Percentiles rank a stretch among this genome's conserved stretches.
Evolutionary conservation across 2,888 invertebrate genomes (phyloP).

Genomic region (Leptinotarsa tumamoca): DNA sequence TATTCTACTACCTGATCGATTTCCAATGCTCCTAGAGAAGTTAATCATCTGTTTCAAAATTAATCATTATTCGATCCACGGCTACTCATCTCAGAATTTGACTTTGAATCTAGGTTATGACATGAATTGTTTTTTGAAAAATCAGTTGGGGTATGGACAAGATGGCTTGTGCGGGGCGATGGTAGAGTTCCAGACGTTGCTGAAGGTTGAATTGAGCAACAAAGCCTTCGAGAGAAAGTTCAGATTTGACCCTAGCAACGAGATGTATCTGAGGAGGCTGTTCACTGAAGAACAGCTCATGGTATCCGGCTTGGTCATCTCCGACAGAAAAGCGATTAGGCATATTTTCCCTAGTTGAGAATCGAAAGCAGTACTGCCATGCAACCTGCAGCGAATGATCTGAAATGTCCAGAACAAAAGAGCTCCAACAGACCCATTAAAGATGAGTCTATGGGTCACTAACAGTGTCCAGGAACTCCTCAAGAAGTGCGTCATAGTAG

Average conservation of each 20-base stretch:
- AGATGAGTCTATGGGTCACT: slow-evolving; percentile 79
- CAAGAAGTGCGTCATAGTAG: slow-evolving; percentile 91
- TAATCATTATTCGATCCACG: too few species aligned
- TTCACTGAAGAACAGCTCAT: slow-evolving; percentile 95
- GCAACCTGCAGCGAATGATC: slow-evolving; percentile 98
- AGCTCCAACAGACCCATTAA: slow-evolving; percentile 90
- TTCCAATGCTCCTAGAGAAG: too few species aligned
- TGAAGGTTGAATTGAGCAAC: slow-evolving; percentile 94
- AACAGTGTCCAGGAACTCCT: slow-evolving; percentile 90
- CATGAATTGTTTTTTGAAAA: too few species aligned
- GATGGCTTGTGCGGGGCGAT: slow-evolving; percentile 98
- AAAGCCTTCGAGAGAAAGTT: slow-evolving; percentile 96
- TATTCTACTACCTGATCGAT: too few species aligned
- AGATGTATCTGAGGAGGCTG: slow-evolving; percentile 88
- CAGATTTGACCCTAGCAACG: slow-evolving; percentile 95
- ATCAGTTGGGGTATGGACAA: slow-evolving; percentile 95
- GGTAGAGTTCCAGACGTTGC: slow-evolving; percentile 95
- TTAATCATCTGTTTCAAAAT: too few species aligned
- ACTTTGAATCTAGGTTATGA: too few species aligned
- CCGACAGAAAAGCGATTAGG: slow-evolving; percentile 88
- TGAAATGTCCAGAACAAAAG: slow-evolving; percentile 99
- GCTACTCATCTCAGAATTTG: too few species aligned
- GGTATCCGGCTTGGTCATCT: slow-evolving; percentile 91
- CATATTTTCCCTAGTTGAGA: slow-evolving; percentile 97
- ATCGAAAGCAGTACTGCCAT: slow-evolving; percentile 96